Percentiles rank a stretch among this genome's conserved stretches.
Conservation (phyloP, 2,797 vertebrate genomes). For the Gorsachius magnificus region DNA sequence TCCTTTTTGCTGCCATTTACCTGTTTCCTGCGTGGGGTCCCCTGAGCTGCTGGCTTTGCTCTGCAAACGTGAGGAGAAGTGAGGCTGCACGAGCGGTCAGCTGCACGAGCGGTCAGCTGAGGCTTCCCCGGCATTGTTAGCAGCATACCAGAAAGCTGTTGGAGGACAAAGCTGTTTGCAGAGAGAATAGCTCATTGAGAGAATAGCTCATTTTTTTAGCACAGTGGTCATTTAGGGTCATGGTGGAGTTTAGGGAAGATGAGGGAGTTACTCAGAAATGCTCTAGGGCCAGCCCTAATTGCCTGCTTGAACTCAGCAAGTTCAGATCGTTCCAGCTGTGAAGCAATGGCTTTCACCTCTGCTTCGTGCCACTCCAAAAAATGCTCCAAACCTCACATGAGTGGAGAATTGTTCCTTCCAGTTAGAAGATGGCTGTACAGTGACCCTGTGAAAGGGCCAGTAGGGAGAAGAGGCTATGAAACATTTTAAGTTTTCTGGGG, state of each 20-base stretch:
- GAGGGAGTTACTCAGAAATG: not conserved
- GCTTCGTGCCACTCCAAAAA: not conserved
- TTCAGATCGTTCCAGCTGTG: not conserved
- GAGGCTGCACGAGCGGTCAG: not conserved
- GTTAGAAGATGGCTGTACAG: not conserved
- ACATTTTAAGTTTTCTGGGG: not conserved
- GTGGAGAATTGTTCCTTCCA: not conserved
- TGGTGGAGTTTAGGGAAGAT: not conserved
- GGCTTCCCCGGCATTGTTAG: not conserved
- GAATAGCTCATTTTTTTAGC: not conserved
- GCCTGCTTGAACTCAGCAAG: not conserved
- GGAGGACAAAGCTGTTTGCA: not conserved
- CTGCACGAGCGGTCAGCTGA: not conserved
- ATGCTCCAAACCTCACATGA: not conserved
- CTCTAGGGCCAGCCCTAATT: not conserved
- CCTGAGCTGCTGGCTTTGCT: not conserved
- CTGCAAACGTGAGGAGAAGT: not conserved
- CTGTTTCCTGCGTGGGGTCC: not conserved
- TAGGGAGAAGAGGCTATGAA: not conserved
- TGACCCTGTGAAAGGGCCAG: not conserved
- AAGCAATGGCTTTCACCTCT: rapidly evolving
- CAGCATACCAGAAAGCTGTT: not conserved
- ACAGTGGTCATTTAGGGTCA: not conserved
- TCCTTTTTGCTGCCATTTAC: not conserved
- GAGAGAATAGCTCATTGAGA: not conserved